Base-by-base conservation (phyloP, 2,888 invertebrate genomes). In the Graphium colonna region DNA sequence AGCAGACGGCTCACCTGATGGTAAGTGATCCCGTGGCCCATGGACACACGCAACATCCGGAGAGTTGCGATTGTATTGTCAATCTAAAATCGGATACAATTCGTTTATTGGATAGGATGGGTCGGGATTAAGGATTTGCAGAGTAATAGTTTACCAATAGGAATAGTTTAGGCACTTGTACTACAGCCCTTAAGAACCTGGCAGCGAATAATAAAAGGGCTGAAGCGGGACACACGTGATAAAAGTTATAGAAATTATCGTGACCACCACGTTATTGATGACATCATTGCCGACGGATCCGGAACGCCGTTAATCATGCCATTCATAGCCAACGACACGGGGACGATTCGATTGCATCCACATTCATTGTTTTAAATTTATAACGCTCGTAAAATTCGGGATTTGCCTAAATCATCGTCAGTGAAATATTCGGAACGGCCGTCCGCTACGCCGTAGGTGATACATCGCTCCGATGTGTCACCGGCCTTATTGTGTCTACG, bases 261-360 rank as follows among this genome's bases (percentile, higher is more conserved):
- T 60, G 59, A 50, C 47, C 40, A 39, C n/a, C 8, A 39, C 28
- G 42, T 52, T 59, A 59, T 64, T 63, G 62, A 66, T 61, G 62
- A 62, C 48, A 51, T 60, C 39, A 50, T 48, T 57, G 61, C 59
- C 58, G 59, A 33, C 50, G 52, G 55, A 60, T 58, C n/a, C 49
- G 39, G 54, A 59, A 60, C 59, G 36, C 57, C 45, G 60, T 65
- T 62, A 62, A 65, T 65, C 60, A 63, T 62, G 60, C 58, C 58
- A 62, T 61, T 62, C 61, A 55, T 52, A 51, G 40, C 50, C 57
- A 56, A 40, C 56, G 45, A 51, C 50, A 45, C 52, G 56, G 48
- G 50, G 49, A 53, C 53, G 21, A 49, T 51, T 53, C 52, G 54
- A 52, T 56, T 47, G 41, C 47, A 38, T 47, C 50, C 55, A 52